Base-by-base conservation (phyloP, 1,140 invertebrate species). In the Pissodes strobi region DNA sequence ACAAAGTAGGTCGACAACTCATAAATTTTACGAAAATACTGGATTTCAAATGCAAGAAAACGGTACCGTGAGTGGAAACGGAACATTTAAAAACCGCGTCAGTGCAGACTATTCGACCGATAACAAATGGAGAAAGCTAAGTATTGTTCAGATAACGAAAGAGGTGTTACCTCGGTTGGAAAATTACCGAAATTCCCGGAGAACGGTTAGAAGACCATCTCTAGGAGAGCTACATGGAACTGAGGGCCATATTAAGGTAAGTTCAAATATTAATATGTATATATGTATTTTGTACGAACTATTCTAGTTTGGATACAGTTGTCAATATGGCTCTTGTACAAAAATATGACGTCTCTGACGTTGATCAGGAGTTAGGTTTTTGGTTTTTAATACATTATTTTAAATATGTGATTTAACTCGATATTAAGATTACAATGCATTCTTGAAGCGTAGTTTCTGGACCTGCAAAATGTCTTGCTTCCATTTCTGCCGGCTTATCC, bases 81-180 rank as follows among this genome's bases (percentile, higher is more conserved):
- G 68, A 30, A 69, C 64, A 0, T 53, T 57, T 17, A 53, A 65
- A 62, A 60, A 64, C 22, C 46, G 57, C 9, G 27, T 66, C 39
- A 64, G 61, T 27, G 18, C 27, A 2, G 48, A 52, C 12, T 27
- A 63, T 41, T 58, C 30, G 23, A 43, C 41, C 10, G 30, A 38
- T 8, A 41, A 61, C 19, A 62, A 64, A 38, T 37, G 30, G 25
- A 53, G 84, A 46, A 83, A 82, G 62, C 73, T 80, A 25, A 84
- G 82, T 2, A 66, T 85, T 52, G 83, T 83, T 8, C 83, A 85
- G 60, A 76, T 84, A 15, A 84, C 89, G 0, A 81, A 88, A 73
- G 92, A 94, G 77, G 91, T 91, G 0, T 79, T 95, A 15, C 94
- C 94, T 0, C 82, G 93, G 48, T 80, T 94, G 77, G 93, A 95